Evolutionary conservation across 2,888 invertebrate species (phyloP).

Genomic region (Neoitamus cyanurus): DNA sequence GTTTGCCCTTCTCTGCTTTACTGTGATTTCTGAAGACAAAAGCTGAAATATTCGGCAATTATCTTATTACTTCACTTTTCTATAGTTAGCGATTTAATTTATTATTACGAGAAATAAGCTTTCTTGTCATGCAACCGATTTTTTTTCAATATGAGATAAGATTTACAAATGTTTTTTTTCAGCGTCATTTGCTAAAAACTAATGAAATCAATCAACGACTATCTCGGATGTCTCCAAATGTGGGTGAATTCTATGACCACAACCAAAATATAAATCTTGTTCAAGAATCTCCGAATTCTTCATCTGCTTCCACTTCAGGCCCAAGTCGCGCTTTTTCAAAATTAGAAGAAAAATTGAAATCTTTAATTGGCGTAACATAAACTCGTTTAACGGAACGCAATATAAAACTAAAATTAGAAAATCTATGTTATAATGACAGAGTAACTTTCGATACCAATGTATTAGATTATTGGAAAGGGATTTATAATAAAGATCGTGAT

Average conservation of each 20-base stretch:
- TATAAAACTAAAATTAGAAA: conserved; percentile 32
- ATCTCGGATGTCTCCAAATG: neutral
- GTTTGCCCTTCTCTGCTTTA: no score
- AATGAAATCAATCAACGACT: neutral
- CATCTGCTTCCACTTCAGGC: no score
- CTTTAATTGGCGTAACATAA: neutral
- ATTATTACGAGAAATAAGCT: neutral
- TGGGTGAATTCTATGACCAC: no score
- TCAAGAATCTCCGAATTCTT: no score
- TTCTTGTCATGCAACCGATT: neutral
- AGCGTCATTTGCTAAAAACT: neutral
- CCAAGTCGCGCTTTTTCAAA: no score
- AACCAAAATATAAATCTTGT: no score
- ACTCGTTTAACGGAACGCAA: neutral
- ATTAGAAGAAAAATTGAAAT: no score
- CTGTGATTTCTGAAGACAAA: no score
- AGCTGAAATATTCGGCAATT: no score
- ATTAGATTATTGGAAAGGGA: conserved; percentile 47
- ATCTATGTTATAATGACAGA: neutral
- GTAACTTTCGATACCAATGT: conserved; percentile 26
- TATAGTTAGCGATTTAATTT: neutral
- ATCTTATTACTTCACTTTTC: no score
- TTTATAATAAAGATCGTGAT: conserved; percentile 36
- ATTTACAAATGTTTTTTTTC: neutral
- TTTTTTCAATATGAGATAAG: neutral